Percentiles rank a stretch among this genome's conserved stretches.
Conservation (phyloP, 2,797 vertebrate species). For the Cyclopterus lumpus region DNA sequence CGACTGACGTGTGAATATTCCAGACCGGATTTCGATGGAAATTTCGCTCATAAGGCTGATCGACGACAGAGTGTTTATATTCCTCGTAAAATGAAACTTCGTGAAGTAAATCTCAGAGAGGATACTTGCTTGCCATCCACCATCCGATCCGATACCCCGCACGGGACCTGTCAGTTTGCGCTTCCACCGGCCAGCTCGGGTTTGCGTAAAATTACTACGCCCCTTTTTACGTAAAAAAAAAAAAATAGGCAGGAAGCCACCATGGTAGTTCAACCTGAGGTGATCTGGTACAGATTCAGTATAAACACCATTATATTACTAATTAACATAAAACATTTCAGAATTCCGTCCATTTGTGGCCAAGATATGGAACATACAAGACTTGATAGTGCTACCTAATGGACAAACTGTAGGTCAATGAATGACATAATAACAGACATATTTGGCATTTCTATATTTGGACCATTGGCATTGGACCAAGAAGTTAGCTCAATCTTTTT, state of each 20-base stretch:
- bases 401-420: not conserved
- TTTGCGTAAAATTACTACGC: conserved; percentile 21
- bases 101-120: not conserved
- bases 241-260: not conserved
- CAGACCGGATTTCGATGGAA: not conserved
- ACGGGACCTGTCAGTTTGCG: not conserved
- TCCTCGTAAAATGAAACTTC: not conserved
- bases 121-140: conserved; percentile 7
- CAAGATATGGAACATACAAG: not conserved
- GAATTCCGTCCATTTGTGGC: not conserved
- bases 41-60: too few relatives aligned
- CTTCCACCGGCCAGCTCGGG: not conserved
- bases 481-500: not conserved
- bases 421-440: not conserved
- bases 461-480: not conserved
- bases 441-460: not conserved
- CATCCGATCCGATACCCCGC: not conserved
- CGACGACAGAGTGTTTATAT: too few relatives aligned
- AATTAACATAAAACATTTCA: too few relatives aligned
- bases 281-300: too few relatives aligned
- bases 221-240: conserved; percentile 39
- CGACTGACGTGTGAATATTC: not conserved
- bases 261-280: not conserved
- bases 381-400: not conserved
- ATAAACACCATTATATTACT: too few relatives aligned